A percentile compares a stretch with the other conserved stretches of the same genome.
Evolutionary conservation across 2,113 vertebrate species (phyloP).

Genomic region (Odocoileus virginianus): DNA sequence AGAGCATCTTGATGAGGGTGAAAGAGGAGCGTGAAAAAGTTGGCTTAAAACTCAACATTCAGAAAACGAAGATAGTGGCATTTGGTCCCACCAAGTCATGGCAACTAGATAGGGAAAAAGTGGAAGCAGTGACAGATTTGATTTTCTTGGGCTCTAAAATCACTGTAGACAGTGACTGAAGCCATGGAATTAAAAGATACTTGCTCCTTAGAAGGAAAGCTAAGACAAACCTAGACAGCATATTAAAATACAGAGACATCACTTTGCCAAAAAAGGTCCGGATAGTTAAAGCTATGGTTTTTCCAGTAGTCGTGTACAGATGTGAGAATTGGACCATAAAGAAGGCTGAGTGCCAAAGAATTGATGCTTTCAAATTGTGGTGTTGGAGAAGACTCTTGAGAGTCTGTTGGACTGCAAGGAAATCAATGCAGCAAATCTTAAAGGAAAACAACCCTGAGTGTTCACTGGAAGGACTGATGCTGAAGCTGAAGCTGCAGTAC

Average conservation of each 20-base stretch:
- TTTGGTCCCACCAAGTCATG: neutral
- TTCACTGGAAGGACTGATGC: neutral
- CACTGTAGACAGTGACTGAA: neutral
- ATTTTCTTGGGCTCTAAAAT: neutral
- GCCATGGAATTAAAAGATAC: neutral
- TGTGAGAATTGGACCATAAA: neutral
- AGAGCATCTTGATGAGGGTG: neutral
- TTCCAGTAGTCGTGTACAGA: neutral
- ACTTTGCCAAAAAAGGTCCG: neutral
- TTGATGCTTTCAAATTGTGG: neutral
- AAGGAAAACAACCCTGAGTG: neutral
- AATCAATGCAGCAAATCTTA: neutral
- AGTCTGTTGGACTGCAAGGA: neutral
- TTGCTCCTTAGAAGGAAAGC: neutral
- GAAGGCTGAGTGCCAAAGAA: neutral
- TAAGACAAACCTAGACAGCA: neutral
- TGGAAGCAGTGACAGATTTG: neutral
- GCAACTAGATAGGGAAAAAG: neutral
- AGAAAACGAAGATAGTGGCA: rapidly evolving
- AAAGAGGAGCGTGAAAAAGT: neutral
- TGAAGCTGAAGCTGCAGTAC: neutral
- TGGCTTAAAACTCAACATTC: neutral
- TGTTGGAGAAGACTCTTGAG: neutral
- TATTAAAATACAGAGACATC: neutral
- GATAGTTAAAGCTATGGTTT: neutral